Evolutionary conservation across 2,113 vertebrate genomes (phyloP).

Genomic region (Malurus melanocephalus): DNA sequence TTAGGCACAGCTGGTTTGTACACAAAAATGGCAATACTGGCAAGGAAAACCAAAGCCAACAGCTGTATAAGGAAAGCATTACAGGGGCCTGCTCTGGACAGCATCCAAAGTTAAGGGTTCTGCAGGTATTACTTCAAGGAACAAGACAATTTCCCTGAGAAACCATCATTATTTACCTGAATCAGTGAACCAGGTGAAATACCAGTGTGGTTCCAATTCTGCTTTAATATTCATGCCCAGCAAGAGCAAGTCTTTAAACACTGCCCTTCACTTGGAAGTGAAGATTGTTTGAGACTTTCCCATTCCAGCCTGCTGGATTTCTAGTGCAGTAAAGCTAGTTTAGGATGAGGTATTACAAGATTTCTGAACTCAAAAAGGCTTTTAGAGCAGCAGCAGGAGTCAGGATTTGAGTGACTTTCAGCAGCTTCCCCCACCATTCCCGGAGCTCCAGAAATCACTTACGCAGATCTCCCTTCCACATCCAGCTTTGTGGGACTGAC

Average conservation of each 20-base stretch:
- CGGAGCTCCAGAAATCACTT: constrained; percentile 65
- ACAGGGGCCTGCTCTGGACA: neutral
- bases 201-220: neutral
- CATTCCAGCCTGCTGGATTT: neutral
- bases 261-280: neutral
- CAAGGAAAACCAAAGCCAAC: neutral
- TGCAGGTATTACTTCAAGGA: neutral
- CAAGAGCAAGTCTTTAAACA: neutral
- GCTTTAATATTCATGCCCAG: neutral
- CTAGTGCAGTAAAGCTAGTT: too few relatives aligned
- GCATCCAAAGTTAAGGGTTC: neutral
- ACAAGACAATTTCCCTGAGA: neutral
- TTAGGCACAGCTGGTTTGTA: neutral
- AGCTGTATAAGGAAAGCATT: neutral
- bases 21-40: neutral
- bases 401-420: neutral
- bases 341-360: fast-evolving
- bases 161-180: neutral
- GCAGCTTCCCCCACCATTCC: fast-evolving
- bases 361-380: too few relatives aligned
- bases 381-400: neutral
- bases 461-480: constrained; percentile 94
- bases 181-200: neutral
- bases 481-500: constrained; percentile 90
- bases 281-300: neutral